Percentiles rank a stretch among this genome's conserved stretches.
Conservation (phyloP, 2,113 vertebrate species). For the Semnornis frantzii region DNA sequence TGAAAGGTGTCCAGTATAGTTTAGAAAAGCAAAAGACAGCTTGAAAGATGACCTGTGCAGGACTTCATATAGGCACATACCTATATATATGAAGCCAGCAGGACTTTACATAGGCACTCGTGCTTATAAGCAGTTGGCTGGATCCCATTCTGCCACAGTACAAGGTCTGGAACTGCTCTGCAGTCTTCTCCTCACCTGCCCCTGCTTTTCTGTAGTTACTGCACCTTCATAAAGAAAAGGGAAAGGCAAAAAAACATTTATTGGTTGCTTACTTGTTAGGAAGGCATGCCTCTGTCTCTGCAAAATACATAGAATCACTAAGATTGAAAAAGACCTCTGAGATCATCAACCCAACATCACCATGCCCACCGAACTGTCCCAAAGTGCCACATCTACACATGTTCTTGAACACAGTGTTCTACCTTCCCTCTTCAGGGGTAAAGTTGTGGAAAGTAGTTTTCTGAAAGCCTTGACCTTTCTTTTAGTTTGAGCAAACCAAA, state of each 20-base stretch:
- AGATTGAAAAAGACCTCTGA: too few species aligned
- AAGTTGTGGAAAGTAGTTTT: not conserved
- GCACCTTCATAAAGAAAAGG: rapidly evolving
- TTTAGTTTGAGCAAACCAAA: not conserved
- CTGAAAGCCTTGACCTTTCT: not conserved
- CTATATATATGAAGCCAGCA: rapidly evolving
- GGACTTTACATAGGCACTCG: not conserved
- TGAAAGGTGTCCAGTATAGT: not conserved
- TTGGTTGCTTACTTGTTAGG: not conserved
- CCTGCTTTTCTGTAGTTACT: rapidly evolving
- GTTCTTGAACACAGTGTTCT: not conserved
- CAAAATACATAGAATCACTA: not conserved
- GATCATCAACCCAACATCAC: too few species aligned
- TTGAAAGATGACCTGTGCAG: not conserved
- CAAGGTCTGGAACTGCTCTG: not conserved
- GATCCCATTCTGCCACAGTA: not conserved
- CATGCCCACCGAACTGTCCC: too few species aligned
- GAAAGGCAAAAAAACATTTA: not conserved
- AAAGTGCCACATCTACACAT: too few species aligned
- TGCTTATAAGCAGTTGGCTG: not conserved
- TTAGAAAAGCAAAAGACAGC: not conserved
- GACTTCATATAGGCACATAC: too few species aligned
- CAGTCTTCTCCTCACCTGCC: not conserved
- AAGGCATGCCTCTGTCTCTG: not conserved
- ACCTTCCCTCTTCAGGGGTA: not conserved